Base-by-base conservation (phyloP, 2,113 vertebrate species). In the Microcebus lehilahytsara region DNA sequence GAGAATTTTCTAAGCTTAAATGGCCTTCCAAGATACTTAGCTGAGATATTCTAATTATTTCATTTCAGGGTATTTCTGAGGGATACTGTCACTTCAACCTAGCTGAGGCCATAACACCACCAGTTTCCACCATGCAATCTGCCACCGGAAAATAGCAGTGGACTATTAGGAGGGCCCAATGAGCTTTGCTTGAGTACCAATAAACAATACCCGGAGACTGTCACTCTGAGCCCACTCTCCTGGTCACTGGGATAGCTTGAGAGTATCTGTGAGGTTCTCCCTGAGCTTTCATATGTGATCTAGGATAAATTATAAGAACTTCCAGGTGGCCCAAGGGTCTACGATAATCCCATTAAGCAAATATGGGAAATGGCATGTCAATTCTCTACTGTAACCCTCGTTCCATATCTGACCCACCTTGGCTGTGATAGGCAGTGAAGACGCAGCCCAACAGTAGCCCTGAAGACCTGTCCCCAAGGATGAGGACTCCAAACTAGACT, bases 1-100 rank as follows among this genome's bases (percentile, higher is more conserved):
- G 93, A 97, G 72, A 91, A 91, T 69, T 80, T 67, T 56, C 77
- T 79, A 86, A 88, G 71, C 16, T 60, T 93, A 97, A 69, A 42
- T 95, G 42, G 64, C 5, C 10, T 22, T 75, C 79, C 10, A 66
- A 87, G 72, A 93, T 51, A 69, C 64, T 89, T 81, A 58, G 66
- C 87, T 60, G 37, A 84, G 83, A 77, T 49, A 37, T 42, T 49
- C 53, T 95, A 58, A 96, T 96, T 93, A 75, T 71, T 90, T 91
- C 37, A 89, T 40, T 79, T 11, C 37, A 58, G 77, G 14, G 13
- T 8, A 4, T 22, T 93, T 93, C 88, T 80, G 51, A 17, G 14
- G 3, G 5, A 84, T 14, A 53, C 20, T 49, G 66, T 23, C 32
- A 46, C 53, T 85, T 88, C 60, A 84, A 22, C 37, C 51, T 27